Evolutionary conservation across 2,797 vertebrate species (phyloP).

Genomic region (Scarus forsteni): DNA sequence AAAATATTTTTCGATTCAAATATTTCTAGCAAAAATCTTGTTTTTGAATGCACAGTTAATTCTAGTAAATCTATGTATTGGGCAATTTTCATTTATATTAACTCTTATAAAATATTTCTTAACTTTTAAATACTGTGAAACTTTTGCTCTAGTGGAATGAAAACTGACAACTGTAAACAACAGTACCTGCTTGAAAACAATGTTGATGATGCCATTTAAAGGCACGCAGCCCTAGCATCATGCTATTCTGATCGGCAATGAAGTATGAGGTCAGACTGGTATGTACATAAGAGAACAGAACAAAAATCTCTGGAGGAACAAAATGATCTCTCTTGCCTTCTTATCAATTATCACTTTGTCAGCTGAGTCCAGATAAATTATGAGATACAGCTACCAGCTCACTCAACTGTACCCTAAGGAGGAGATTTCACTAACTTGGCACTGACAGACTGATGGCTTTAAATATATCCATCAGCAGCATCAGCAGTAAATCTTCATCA

Average conservation of each 20-base stretch:
- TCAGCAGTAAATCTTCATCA: slow-evolving; percentile 70
- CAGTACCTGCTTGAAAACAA: background rate
- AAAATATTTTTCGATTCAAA: no score
- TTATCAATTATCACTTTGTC: slow-evolving; percentile 67
- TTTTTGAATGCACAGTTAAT: no score
- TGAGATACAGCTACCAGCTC: slow-evolving; percentile 33
- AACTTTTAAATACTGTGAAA: no score
- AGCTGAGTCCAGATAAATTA: slow-evolving; percentile 61
- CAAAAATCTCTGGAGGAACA: slow-evolving; percentile 5
- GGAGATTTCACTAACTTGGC: slow-evolving; percentile 57
- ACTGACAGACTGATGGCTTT: slow-evolving; percentile 59
- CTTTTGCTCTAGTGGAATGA: no score
- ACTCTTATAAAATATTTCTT: no score
- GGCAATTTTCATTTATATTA: no score
- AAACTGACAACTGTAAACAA: no score
- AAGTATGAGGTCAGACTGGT: background rate
- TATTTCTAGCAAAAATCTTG: no score
- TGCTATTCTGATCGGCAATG: background rate
- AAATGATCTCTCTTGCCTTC: slow-evolving; percentile 5
- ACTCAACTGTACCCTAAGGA: slow-evolving; percentile 55
- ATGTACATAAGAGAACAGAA: background rate
- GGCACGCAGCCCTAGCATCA: no score
- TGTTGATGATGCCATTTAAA: background rate
- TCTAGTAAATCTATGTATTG: no score
- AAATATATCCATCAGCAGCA: slow-evolving; percentile 74